Conservation (phyloP, 2,113 vertebrate species). For the Pangasianodon hypophthalmus region DNA sequence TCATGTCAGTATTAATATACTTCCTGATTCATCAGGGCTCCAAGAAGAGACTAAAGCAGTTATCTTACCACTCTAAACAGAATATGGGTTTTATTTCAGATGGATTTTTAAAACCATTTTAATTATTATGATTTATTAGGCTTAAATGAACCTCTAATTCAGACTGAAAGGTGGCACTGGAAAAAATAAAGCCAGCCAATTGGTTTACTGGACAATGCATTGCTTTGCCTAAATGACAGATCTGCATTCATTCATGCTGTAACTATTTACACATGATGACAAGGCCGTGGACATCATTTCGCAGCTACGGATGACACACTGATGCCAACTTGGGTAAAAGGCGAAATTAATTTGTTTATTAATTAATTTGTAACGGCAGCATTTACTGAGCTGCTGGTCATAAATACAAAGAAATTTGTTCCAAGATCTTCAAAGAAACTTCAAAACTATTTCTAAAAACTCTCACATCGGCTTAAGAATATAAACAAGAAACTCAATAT, state of each 20-base stretch:
- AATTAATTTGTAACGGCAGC: not conserved
- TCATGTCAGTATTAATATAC: not conserved
- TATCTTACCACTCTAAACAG: not conserved
- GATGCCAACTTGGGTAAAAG: slow-evolving; percentile 35
- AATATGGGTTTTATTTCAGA: not conserved
- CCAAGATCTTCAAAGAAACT: too few relatives aligned
- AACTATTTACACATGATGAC: slow-evolving; percentile 11
- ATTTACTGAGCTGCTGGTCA: not conserved
- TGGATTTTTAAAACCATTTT: not conserved
- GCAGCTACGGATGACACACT: not conserved
- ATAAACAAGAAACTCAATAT: not conserved
- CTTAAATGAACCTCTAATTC: not conserved
- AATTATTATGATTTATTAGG: not conserved
- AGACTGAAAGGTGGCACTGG: not conserved
- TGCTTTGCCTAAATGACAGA: not conserved
- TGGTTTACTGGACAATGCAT: not conserved
- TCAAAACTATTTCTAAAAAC: not conserved
- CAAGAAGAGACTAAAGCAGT: not conserved
- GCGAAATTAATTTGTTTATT: too few relatives aligned
- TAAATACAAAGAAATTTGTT: not conserved
- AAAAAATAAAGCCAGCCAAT: not conserved
- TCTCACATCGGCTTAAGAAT: not conserved
- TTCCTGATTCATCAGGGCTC: not conserved
- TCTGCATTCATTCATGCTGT: not conserved
- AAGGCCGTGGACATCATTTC: not conserved